phyloP scores from a whole-genome alignment of 2,888 invertebrate genomes.

The Antheraea yamamai region DNA sequence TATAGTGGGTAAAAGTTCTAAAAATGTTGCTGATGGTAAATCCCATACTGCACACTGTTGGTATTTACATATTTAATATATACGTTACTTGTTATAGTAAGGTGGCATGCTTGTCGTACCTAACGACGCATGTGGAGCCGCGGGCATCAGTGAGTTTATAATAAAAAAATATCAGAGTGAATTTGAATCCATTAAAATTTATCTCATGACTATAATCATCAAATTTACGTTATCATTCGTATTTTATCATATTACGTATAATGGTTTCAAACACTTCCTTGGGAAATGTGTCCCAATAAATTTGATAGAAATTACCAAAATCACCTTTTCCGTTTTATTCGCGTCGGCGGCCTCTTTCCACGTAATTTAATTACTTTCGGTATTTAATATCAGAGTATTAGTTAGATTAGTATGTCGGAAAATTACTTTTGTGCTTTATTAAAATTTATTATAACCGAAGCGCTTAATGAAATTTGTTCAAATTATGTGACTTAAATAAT shows the following conservation, averaged over 20 bases:
- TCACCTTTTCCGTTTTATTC: slow-evolving; percentile 23
- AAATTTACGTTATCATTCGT: slow-evolving; percentile 3
- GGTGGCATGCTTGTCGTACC: too few relatives aligned
- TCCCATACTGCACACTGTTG: too few relatives aligned
- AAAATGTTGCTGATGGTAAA: too few relatives aligned
- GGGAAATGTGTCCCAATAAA: slow-evolving; percentile 12
- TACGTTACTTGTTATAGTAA: too few relatives aligned
- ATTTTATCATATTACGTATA: slow-evolving; percentile 3
- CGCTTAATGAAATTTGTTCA: background rate
- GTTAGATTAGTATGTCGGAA: slow-evolving; percentile 13
- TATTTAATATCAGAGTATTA: slow-evolving; percentile 19
- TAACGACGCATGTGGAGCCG: too few relatives aligned
- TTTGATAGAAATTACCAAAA: slow-evolving; percentile 19
- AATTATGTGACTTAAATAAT: background rate
- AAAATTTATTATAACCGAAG: slow-evolving; percentile 4
- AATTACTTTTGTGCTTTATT: slow-evolving; percentile 13
- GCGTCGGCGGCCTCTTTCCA: slow-evolving; percentile 15
- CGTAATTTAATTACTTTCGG: slow-evolving; percentile 21
- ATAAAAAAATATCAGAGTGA: background rate
- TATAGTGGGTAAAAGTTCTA: too few relatives aligned
- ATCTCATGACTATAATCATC: background rate
- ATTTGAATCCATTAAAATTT: background rate
- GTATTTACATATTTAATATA: too few relatives aligned
- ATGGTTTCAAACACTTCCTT: slow-evolving; percentile 2
- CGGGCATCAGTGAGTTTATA: background rate